These are phyloP conservation scores for Neomicropteryx cornuta DNA, from an alignment of 1,140 invertebrate genomes.

Conservation along the genomic window DNA sequence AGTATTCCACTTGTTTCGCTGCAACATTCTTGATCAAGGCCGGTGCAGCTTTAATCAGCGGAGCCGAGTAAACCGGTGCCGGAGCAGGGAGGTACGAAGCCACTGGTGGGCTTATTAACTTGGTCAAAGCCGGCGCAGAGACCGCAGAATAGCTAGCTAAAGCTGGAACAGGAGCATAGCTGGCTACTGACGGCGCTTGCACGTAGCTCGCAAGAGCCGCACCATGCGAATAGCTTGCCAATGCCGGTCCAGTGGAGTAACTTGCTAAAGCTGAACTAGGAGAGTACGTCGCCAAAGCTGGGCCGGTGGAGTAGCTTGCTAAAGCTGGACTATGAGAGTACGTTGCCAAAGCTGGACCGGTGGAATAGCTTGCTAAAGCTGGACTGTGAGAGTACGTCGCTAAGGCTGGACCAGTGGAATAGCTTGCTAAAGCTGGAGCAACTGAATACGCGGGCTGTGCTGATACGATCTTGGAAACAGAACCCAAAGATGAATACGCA, in stretches of 20 bases:
- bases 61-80: conserved; percentile 7
- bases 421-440: conserved; percentile 15
- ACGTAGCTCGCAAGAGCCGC: neutral
- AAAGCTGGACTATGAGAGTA: conserved; percentile 18
- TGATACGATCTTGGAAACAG: conserved; percentile 9
- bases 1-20: conserved; percentile 44
- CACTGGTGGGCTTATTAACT: too few relatives aligned
- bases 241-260: neutral
- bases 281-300: conserved; percentile 13
- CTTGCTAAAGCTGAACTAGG: neutral
- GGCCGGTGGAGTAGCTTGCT: conserved; percentile 17
- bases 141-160: too few relatives aligned
- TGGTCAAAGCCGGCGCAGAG: too few relatives aligned
- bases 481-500: conserved; percentile 8
- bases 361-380: conserved; percentile 16
- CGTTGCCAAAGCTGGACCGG: conserved; percentile 16
- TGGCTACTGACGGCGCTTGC: conserved; percentile 2
- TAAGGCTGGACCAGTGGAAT: conserved; percentile 16
- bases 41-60: conserved; percentile 22
- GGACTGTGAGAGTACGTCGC: conserved; percentile 16
- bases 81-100: conserved; percentile 9
- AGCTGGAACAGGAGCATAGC: too few relatives aligned
- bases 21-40: conserved; percentile 39
- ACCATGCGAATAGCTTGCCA: conserved; percentile 1
- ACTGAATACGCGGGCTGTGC: conserved; percentile 11